Evolutionary conservation across 2,113 vertebrate species (phyloP), one percentile per base, ranked within the genome.

Genomic region (Rhynchomys soricoides): DNA sequence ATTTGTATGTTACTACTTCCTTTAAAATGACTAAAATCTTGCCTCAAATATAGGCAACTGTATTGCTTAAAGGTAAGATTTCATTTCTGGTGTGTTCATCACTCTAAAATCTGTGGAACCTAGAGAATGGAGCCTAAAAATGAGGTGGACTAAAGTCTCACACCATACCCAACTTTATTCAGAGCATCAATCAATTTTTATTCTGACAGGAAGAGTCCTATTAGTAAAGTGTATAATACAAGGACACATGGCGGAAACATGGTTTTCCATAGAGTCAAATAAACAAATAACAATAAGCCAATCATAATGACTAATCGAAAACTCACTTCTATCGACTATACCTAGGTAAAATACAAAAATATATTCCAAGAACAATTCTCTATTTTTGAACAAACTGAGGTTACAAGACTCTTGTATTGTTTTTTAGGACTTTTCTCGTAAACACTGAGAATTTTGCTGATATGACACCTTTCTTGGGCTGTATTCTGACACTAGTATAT

Each of bases 11-110:
- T 50, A 89, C 34, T 6, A 74, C 43, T 79, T 10, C 29, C 4
- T 59, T 97, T 75, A 89, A 92, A 92, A 21, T 71, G 21, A 74
- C 31, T 59, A 77, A 88, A 97, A 87, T 90, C 3, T 64, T 74
- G 13, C 26, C 64, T 86, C 57, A 88, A 79, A 83, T 83, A 95
- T 92, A 83, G 74, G 3, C 37, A 92, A 90, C 24, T 66, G n/a
- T 91, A 68, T 40, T 95, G 13, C 50, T 73, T 70, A 64, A 87
- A 64, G 0, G 4, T 24, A 90, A 24, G n/a, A 73, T 68, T 31
- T 86, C 15, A 50, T 37, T 92, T 90, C 62, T 59, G 48, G 12
- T 71, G 26, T 83, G 81, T 43, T 83, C 16, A 43, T 4, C 12
- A 29, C 57, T 83, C 57, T 29, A 43, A 83, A 83, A 62, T 13